phyloP scores from a whole-genome alignment of 2,113 vertebrate genomes.

The Pungitius pungitius region DNA sequence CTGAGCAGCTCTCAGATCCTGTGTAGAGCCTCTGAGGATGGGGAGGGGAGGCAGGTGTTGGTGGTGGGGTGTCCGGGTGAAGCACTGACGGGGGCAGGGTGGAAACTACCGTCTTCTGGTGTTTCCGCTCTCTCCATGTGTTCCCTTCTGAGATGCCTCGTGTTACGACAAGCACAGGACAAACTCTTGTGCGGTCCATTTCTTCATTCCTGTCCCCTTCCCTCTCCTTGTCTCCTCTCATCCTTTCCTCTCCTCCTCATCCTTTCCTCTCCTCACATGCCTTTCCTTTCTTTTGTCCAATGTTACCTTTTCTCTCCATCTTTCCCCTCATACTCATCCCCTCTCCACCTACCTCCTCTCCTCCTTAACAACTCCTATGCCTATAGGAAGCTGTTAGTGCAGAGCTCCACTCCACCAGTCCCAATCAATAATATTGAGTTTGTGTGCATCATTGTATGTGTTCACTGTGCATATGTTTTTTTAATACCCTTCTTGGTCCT shows the following conservation, averaged over 20 bases:
- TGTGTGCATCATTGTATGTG: constrained; percentile 3
- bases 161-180: constrained; percentile 71
- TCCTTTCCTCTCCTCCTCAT: background rate
- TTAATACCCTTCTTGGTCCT: background rate
- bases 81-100: constrained; percentile 28
- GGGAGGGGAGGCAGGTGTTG: constrained; percentile 27
- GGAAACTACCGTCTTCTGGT: constrained; percentile 53
- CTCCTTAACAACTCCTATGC: constrained; percentile 60
- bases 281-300: background rate
- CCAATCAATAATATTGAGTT: constrained; percentile 46
- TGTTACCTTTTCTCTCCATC: constrained; percentile 6
- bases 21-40: constrained; percentile 67
- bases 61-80: constrained; percentile 20
- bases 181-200: constrained; percentile 54
- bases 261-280: background rate
- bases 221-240: background rate
- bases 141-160: constrained; percentile 57
- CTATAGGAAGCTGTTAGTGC: constrained; percentile 54
- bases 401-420: constrained; percentile 54
- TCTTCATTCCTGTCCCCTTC: background rate
- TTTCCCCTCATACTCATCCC: background rate
- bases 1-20: constrained; percentile 76
- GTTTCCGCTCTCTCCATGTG: constrained; percentile 50
- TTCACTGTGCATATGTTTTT: background rate
- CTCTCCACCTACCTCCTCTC: background rate